phyloP scores from a whole-genome alignment of 1,140 invertebrate genomes.

The Papilio aristodemus region DNA sequence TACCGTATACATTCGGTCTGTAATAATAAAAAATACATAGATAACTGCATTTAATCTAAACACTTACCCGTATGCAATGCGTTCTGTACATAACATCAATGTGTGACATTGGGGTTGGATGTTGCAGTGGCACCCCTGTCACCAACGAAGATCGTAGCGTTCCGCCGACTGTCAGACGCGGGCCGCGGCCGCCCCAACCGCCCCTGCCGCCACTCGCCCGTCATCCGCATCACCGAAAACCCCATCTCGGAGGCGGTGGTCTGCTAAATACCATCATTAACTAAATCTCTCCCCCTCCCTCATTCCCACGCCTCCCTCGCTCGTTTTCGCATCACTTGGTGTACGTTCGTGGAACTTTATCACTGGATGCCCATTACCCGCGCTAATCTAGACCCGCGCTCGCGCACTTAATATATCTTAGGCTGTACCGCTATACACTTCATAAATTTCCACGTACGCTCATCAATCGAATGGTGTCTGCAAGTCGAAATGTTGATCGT shows the following conservation, averaged over 20 bases:
- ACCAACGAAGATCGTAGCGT: constrained; percentile 84
- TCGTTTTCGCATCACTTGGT: constrained; percentile 29
- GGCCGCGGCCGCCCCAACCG: constrained; percentile 79
- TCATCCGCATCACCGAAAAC: constrained; percentile 89
- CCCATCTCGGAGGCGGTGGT: constrained; percentile 88
- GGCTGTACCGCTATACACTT: neutral
- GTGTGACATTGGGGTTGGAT: neutral
- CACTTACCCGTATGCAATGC: neutral
- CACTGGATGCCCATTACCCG: neutral
- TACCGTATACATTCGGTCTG: too few species aligned
- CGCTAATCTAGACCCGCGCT: constrained; percentile 5
- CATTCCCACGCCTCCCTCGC: constrained; percentile 8
- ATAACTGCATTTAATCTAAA: too few species aligned
- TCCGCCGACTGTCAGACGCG: constrained; percentile 58
- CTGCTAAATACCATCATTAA: constrained; percentile 80
- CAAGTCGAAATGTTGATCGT: constrained; percentile 2
- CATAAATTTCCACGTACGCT: constrained; percentile 25
- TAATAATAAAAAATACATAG: too few species aligned
- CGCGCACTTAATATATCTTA: neutral
- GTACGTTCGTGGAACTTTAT: constrained; percentile 25
- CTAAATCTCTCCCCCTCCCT: constrained; percentile 8
- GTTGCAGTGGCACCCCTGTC: constrained; percentile 85
- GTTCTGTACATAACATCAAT: too few species aligned
- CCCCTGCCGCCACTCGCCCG: constrained; percentile 82
- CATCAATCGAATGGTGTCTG: constrained; percentile 18